Base-by-base conservation (phyloP, 2,113 vertebrate genomes). In the Rhizomys pruinosus region DNA sequence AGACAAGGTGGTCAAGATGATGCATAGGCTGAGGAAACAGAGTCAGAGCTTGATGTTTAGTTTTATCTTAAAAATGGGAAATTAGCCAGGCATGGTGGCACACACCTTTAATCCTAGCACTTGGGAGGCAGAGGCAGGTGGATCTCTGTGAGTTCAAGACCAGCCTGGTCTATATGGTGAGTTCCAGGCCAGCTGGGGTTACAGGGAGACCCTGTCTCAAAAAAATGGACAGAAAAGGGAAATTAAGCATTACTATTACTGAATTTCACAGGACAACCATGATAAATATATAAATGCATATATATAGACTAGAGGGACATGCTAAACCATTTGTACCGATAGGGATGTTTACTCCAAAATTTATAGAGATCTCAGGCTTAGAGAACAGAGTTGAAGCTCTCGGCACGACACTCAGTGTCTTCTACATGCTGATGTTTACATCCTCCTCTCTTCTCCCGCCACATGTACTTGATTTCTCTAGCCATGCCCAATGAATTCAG, bases 401-500 rank as follows among this genome's bases (percentile, higher is more conserved):
- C 84, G 52, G 37, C 27, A 93, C 90, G 57, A 42, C 32, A 92
- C 92, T 87, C 29, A 63, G 1, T 76, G 64, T 22, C 76, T 91
- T 94, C 42, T 66, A 84, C 10, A 37, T 44, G 37, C 47, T 89
- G 32, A 74, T n/a, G 32, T 55, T 73, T 84, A 52, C 52, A 66
- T 47, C 47, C 88, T 11, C 32, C 59, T 87, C 32, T 91, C 64
- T 37, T 91, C 66, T 79, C 78, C 20, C 29, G 13, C 39, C 42
- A 92, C 27, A 61, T 64, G 81, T 16, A 84, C 86, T 93, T 79
- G 90, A 78, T 72, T 96, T 92, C 25, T 95, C 34, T 32, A 82
- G 71, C 44, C 92, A 61, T n/a, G 66, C 32, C 59, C 74, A 82
- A 64, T 94, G 13, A 89, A 34, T 79, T 89, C 15, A 55, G 84